These are phyloP conservation scores for Apotomis turbidana DNA, from an alignment of 2,888 invertebrate species.

Conservation along the genomic window DNA sequence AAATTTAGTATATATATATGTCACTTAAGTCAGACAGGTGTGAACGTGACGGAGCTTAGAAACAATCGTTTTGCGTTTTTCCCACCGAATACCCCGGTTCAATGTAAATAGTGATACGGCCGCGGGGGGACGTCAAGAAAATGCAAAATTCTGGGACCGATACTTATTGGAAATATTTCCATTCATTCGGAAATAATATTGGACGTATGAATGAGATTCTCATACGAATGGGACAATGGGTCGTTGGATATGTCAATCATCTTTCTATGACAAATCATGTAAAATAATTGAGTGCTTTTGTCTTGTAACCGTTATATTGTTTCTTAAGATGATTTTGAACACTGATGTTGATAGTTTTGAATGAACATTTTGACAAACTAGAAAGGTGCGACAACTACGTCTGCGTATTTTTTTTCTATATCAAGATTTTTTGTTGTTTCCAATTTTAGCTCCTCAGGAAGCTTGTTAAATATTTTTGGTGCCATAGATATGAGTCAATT, in stretches of 20 bases:
- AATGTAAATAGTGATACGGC: conserved; percentile 53
- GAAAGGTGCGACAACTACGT: no score
- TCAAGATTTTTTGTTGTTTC: no score
- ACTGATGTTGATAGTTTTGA: no score
- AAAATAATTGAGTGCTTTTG: background rate
- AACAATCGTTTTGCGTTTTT: background rate
- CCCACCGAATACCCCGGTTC: background rate
- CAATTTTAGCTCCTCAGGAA: no score
- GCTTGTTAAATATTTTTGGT: no score
- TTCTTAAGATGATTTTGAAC: no score
- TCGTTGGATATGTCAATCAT: conserved; percentile 49
- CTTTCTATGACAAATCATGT: conserved; percentile 10
- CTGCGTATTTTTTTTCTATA: no score
- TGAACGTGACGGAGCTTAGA: background rate
- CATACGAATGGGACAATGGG: conserved; percentile 61
- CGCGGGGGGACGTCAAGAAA: conserved; percentile 54
- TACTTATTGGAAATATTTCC: conserved; percentile 77
- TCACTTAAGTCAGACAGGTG: background rate
- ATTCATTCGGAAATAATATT: conserved; percentile 72
- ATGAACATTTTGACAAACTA: no score
- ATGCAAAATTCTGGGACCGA: conserved; percentile 52
- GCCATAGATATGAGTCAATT: no score
- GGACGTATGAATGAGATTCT: conserved; percentile 72
- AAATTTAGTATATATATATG: background rate
- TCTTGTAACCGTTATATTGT: no score